phyloP scores from a whole-genome alignment of 2,797 vertebrate species.

The Rhabdophis nuchalis region DNA sequence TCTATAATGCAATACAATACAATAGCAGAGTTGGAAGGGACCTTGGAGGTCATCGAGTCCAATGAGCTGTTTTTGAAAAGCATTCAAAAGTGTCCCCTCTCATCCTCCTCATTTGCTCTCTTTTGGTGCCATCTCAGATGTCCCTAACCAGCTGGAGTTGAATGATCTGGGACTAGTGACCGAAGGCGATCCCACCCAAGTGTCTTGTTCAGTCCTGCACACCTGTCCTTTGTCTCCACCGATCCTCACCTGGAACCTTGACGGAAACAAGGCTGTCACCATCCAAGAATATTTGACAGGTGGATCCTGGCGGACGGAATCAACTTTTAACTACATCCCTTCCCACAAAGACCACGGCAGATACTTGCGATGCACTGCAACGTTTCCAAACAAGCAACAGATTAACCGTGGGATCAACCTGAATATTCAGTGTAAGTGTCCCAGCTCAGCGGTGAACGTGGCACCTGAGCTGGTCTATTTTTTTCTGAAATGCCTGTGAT shows the following conservation, averaged over 20 bases:
- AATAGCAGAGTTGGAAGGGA: no score
- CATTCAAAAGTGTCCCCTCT: neutral
- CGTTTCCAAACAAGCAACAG: conserved; percentile 50
- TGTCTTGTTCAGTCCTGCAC: conserved; percentile 73
- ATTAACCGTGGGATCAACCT: conserved; percentile 52
- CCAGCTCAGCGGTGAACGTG: neutral
- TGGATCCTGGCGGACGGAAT: conserved; percentile 42
- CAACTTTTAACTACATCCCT: conserved; percentile 68
- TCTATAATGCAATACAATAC: no score
- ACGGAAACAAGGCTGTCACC: conserved; percentile 17
- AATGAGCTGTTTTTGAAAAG: neutral
- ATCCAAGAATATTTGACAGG: conserved; percentile 33
- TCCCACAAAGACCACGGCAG: conserved; percentile 60
- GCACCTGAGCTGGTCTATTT: neutral
- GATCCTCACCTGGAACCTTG: conserved; percentile 67
- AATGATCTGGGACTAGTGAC: conserved; percentile 59
- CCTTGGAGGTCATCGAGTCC: no score
- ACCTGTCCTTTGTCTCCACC: conserved; percentile 71
- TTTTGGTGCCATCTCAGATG: conserved; percentile 51
- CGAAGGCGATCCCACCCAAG: conserved; percentile 69
- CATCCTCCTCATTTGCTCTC: neutral
- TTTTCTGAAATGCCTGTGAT: neutral
- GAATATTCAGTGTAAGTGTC: conserved; percentile 73
- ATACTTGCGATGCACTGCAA: conserved; percentile 67
- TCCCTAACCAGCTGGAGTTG: conserved; percentile 67